Conservation (phyloP, 2,888 invertebrate genomes). For the Machimus atricapillus region DNA sequence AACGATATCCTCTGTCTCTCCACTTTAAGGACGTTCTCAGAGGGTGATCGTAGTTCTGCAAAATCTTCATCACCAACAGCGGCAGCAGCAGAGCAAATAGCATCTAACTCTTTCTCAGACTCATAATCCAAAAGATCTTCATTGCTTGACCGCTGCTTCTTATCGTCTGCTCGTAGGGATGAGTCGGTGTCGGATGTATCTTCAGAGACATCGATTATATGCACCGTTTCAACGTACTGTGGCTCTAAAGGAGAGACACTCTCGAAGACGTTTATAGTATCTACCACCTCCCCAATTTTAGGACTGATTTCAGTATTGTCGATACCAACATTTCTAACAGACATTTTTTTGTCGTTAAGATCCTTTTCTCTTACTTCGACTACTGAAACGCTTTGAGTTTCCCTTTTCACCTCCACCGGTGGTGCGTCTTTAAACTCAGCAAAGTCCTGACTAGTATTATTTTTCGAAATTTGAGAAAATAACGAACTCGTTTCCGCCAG, state of each 20-base stretch:
- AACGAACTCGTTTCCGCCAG: constrained; percentile 72
- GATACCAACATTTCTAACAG: constrained; percentile 56
- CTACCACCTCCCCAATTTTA: constrained; percentile 61
- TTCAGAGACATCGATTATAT: constrained; percentile 66
- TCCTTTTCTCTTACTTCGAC: constrained; percentile 76
- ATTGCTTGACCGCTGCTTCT: constrained; percentile 42
- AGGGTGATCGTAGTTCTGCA: constrained; percentile 52
- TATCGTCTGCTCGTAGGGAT: constrained; percentile 55
- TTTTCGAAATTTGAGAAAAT: constrained; percentile 73
- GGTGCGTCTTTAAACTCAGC: constrained; percentile 46
- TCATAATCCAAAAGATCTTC: constrained; percentile 45
- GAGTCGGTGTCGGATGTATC: constrained; percentile 61
- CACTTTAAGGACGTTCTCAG: constrained; percentile 53
- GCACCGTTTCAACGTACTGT: constrained; percentile 66
- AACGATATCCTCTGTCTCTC: constrained; percentile 61
- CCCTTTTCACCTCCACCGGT: constrained; percentile 53
- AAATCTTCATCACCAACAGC: neutral
- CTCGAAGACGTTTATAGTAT: constrained; percentile 65
- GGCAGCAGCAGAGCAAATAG: neutral
- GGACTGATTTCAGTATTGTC: constrained; percentile 45
- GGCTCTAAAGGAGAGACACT: constrained; percentile 66
- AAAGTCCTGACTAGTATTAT: constrained; percentile 51
- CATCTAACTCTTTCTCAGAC: constrained; percentile 49
- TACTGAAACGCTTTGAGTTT: constrained; percentile 63
- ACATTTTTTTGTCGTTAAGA: constrained; percentile 71